Percentiles rank a stretch among this genome's conserved stretches.
Evolutionary conservation across 2,797 vertebrate species (phyloP).

Genomic region (Tarsius wallacei): DNA sequence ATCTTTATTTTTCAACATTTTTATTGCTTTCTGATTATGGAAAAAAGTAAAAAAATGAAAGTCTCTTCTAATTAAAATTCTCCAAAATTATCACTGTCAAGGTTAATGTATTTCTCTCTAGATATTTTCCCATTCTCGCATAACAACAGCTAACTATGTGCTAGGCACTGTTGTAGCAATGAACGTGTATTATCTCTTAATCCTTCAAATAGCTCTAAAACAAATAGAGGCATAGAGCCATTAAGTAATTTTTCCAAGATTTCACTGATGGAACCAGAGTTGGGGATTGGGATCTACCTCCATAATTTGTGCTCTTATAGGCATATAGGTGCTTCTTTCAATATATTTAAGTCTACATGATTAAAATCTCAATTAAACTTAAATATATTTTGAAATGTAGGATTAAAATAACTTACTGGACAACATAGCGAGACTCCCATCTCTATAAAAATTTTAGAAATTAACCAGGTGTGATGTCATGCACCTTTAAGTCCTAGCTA

Average conservation of each 20-base stretch:
- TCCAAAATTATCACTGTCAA: not conserved
- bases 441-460: too few relatives aligned
- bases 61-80: not conserved
- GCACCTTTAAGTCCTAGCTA: too few relatives aligned
- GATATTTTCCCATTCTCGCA: not conserved
- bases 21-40: slow-evolving; percentile 37
- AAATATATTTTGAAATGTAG: not conserved
- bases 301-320: not conserved
- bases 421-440: too few relatives aligned
- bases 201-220: not conserved
- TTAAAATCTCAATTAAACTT: slow-evolving; percentile 8
- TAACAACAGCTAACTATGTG: not conserved
- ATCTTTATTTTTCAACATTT: slow-evolving; percentile 28
- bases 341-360: not conserved
- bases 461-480: too few relatives aligned
- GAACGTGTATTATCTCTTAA: not conserved
- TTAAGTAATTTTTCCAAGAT: not conserved
- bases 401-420: not conserved
- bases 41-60: not conserved
- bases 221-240: not conserved
- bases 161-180: not conserved
- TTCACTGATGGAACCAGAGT: not conserved
- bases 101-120: not conserved
- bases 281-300: not conserved
- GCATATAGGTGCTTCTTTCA: not conserved